Percentiles rank a stretch among this genome's conserved stretches.
Evolutionary conservation across 2,113 vertebrate genomes (phyloP).

Genomic region (Chlorodrepanis virens): DNA sequence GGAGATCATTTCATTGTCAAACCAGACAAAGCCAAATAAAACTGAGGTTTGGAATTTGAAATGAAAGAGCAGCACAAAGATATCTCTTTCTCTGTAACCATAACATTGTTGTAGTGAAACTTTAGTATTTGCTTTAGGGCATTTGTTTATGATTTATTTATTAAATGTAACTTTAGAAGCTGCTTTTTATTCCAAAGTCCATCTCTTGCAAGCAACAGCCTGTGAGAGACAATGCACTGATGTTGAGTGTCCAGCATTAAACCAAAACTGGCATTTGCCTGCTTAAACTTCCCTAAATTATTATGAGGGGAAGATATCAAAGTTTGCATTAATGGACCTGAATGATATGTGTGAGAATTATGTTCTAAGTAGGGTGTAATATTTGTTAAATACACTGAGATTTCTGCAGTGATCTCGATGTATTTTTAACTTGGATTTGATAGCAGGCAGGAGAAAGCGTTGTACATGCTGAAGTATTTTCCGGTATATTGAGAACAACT

Average conservation of each 20-base stretch:
- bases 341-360: fast-evolving
- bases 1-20: not conserved
- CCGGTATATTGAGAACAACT: not conserved
- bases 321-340: not conserved
- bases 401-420: not conserved
- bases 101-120: not conserved
- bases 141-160: fast-evolving
- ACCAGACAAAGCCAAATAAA: not conserved
- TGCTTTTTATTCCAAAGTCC: not conserved
- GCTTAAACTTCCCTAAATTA: not conserved
- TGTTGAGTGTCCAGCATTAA: fast-evolving
- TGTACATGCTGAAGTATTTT: not conserved
- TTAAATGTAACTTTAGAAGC: not conserved
- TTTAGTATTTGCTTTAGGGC: not conserved
- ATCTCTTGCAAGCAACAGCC: fast-evolving
- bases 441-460: not conserved
- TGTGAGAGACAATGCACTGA: too few relatives aligned
- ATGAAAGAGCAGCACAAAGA: not conserved
- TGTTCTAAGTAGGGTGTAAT: not conserved
- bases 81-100: fast-evolving
- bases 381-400: not conserved
- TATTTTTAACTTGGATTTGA: not conserved
- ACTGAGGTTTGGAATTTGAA: not conserved
- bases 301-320: fast-evolving
- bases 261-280: not conserved